phyloP scores from a whole-genome alignment of 2,113 vertebrate species.

The Sander lucioperca region DNA sequence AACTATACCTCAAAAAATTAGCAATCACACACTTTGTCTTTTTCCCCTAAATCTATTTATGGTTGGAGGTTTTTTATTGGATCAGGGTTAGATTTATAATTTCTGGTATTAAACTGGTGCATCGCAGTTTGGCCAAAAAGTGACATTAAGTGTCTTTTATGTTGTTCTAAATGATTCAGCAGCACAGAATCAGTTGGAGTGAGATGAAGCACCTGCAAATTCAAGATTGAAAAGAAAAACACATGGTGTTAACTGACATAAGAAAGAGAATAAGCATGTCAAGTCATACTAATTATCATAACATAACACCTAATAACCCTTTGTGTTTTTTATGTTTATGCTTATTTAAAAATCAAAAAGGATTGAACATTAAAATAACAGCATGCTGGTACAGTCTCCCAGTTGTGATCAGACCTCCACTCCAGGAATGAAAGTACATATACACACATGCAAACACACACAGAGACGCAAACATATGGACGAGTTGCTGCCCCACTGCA shows the following conservation, averaged over 20 bases:
- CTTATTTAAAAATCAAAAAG: constrained; percentile 15
- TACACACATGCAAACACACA: constrained; percentile 28
- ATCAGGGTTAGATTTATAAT: constrained; percentile 8
- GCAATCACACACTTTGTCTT: constrained; percentile 19
- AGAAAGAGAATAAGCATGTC: background rate
- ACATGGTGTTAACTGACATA: background rate
- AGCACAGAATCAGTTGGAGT: background rate
- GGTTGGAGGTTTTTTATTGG: background rate
- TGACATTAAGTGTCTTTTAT: constrained; percentile 7
- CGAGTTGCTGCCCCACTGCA: constrained; percentile 40
- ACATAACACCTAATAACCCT: no score
- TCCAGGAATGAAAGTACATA: constrained; percentile 20
- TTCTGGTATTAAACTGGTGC: constrained; percentile 16
- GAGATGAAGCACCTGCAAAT: constrained; percentile 20
- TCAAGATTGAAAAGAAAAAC: background rate
- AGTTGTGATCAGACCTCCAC: constrained; percentile 24
- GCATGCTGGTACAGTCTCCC: background rate
- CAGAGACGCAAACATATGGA: constrained; percentile 29
- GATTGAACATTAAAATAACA: constrained; percentile 25
- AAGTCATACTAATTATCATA: background rate
- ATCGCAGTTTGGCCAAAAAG: constrained; percentile 1
- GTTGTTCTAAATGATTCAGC: constrained; percentile 12
- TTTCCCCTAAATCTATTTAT: constrained; percentile 35
- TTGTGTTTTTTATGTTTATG: constrained; percentile 1
- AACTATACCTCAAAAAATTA: constrained; percentile 46